Base-by-base conservation (phyloP, 2,797 vertebrate genomes). In the Pipistrellus kuhlii region DNA sequence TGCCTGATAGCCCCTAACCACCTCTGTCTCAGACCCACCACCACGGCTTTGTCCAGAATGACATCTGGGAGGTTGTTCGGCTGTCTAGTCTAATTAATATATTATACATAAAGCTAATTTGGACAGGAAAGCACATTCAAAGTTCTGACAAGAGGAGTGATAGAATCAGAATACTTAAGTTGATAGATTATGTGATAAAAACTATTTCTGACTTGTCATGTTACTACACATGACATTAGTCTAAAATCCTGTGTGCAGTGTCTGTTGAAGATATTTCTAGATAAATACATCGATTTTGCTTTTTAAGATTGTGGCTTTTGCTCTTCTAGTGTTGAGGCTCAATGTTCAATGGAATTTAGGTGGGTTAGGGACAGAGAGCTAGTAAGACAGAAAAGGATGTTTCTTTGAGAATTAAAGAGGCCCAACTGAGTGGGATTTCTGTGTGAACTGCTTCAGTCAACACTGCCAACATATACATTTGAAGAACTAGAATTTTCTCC, bases 301-400 rank as follows among this genome's bases (percentile, higher is more conserved):
- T 87, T 85, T 89, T 55, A 82, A 71, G 35, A 77, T 41, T 95
- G 75, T 91, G 68, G 25, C 80, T 88, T 92, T 89, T 75, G 18
- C 38, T 82, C 1, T 90, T 95, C 84, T 92, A n/a, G 75, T 82
- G 51, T 9, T 55, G 53, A 55, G 53, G 53, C 21, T 55, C 21
- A 55, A 46, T 88, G 81, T 69, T 15, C n/a, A 51, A 0, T 81
- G 57, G n/a, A 83, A 41, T 78, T 83, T 4, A 87, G 38, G 15
- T 62, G 15, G 14, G 48, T 48, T 51, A 6, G 13, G 5, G n/a
- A 59, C 44, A 44, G 6, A 38, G 25, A 17, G 0, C 23, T 76
- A 27, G 41, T 38, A 77, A 73, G 11, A 25, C 51, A 62, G 66
- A 82, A 13, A 41, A 62, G 44, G 17, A 14, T 32, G 53, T 23